Conservation (phyloP, 2,888 invertebrate species). For the Philhelius pedissequus region DNA sequence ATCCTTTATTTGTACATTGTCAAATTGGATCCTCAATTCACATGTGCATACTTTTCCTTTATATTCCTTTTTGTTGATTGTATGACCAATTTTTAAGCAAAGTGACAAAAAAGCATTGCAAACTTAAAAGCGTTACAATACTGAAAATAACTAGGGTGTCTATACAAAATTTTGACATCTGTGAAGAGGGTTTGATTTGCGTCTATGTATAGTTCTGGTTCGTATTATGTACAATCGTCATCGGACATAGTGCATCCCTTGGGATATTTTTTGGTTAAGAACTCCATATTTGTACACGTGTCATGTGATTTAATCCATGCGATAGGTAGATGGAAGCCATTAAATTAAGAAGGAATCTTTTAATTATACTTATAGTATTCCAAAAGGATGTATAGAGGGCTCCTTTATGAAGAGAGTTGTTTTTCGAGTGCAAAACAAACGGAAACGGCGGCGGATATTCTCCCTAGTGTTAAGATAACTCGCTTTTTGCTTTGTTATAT, state of each 20-base stretch:
- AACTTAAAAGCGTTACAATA: background rate
- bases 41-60: background rate
- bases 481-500: background rate
- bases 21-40: background rate
- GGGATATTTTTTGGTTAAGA: background rate
- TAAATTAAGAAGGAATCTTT: slow-evolving; percentile 30
- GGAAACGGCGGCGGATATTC: too few relatives aligned
- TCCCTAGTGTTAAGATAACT: slow-evolving; percentile 5
- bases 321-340: slow-evolving; percentile 1
- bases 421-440: background rate
- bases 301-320: background rate
- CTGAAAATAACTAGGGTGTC: background rate
- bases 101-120: background rate
- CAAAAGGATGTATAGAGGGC: background rate
- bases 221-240: background rate
- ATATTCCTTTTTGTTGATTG: background rate
- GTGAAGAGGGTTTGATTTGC: background rate
- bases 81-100: background rate
- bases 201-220: background rate
- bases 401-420: background rate
- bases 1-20: slow-evolving; percentile 1
- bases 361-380: slow-evolving; percentile 24
- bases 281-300: slow-evolving; percentile 34
- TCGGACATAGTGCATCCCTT: background rate
- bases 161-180: background rate